Evolutionary conservation across 2,113 vertebrate genomes (phyloP).

Genomic region (Cervus canadensis): DNA sequence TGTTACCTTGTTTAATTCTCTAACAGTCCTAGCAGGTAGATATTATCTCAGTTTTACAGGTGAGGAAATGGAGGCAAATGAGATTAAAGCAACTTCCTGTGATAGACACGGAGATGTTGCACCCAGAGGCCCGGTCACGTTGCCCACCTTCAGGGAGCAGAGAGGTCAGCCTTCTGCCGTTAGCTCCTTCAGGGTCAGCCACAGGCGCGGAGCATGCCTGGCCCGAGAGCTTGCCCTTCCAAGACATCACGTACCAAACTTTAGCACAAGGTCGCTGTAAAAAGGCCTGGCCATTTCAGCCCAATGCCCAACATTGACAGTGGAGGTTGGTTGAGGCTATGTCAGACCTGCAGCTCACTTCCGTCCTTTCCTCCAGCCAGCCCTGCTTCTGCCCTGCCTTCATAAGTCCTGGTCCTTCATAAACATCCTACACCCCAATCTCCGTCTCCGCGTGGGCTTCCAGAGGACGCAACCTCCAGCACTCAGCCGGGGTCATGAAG

Average conservation of each 20-base stretch:
- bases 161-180: too few species aligned
- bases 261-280: fast-evolving
- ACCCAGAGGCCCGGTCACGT: fast-evolving
- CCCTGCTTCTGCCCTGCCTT: not conserved
- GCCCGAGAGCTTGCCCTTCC: too few species aligned
- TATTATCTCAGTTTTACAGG: not conserved
- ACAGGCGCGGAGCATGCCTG: not conserved
- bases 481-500: not conserved
- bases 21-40: not conserved
- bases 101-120: not conserved
- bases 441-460: fast-evolving
- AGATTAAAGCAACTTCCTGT: not conserved
- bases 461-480: not conserved
- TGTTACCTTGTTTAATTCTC: not conserved
- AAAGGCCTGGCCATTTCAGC: not conserved
- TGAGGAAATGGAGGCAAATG: not conserved
- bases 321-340: not conserved
- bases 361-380: not conserved
- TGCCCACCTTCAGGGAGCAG: fast-evolving
- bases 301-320: not conserved
- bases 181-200: not conserved
- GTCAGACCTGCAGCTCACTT: not conserved
- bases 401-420: not conserved
- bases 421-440: not conserved
- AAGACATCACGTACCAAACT: not conserved